A percentile compares a stretch with the other conserved stretches of the same genome.
phyloP scores from a whole-genome alignment of 2,888 invertebrate species.

The Drosophila antonietae region DNA sequence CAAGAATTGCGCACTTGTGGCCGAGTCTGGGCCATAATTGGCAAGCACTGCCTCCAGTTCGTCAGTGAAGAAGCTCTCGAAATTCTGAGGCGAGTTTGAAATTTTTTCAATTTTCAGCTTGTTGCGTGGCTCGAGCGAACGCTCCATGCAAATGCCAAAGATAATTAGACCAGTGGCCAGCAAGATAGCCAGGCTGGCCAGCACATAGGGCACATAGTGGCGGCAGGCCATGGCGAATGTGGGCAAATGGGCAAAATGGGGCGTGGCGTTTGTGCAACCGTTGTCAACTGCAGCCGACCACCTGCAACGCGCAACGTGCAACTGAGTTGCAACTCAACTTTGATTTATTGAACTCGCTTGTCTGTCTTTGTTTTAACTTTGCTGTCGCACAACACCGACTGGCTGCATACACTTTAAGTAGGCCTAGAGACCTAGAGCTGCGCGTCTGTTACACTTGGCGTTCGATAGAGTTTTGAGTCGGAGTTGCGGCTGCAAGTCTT shows the following conservation, averaged over 20 bases:
- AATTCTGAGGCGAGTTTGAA: neutral
- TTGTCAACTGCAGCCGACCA: constrained; percentile 26
- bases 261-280: constrained; percentile 31
- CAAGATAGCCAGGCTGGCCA: constrained; percentile 51
- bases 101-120: constrained; percentile 49
- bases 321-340: constrained; percentile 25
- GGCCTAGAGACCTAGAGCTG: neutral
- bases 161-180: constrained; percentile 72
- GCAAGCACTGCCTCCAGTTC: constrained; percentile 18
- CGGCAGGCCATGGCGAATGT: constrained; percentile 58
- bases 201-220: constrained; percentile 46
- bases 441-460: constrained; percentile 39
- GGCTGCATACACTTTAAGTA: constrained; percentile 7
- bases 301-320: neutral
- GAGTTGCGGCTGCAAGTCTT: constrained; percentile 31
- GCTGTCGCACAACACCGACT: constrained; percentile 6
- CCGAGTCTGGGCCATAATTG: constrained; percentile 42
- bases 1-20: constrained; percentile 51
- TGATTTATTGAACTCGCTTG: constrained; percentile 61
- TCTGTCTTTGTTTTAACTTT: constrained; percentile 15
- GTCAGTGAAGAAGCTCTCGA: constrained; percentile 7
- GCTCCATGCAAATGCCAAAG: constrained; percentile 72
- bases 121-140: constrained; percentile 38
- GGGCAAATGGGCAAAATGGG: neutral
- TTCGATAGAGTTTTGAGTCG: constrained; percentile 52